A percentile compares a stretch with the other conserved stretches of the same genome.
Evolutionary conservation across 2,888 invertebrate genomes (phyloP).

Genomic region (Acrocyrtus sp.): DNA sequence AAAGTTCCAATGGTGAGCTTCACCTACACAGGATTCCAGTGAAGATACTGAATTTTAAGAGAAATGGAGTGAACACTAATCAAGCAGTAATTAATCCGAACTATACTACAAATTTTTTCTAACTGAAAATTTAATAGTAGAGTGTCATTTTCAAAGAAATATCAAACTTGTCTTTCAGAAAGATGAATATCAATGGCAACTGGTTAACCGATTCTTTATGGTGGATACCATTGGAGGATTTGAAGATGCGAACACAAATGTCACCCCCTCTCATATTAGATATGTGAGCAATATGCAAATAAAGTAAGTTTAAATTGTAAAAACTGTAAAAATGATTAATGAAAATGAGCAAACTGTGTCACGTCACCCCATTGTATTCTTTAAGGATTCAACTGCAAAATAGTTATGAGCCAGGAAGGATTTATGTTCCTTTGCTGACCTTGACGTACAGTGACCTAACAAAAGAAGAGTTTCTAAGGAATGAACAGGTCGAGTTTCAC

Average conservation of each 20-base stretch:
- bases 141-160: constrained; percentile 18
- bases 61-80: constrained; percentile 66
- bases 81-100: constrained; percentile 64
- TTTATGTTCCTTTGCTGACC: constrained; percentile 59
- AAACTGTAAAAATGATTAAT: neutral
- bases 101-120: no score
- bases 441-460: constrained; percentile 56
- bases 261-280: constrained; percentile 25
- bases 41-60: constrained; percentile 69
- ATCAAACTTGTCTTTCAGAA: constrained; percentile 66
- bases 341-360: no score
- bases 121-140: neutral
- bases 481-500: constrained; percentile 55
- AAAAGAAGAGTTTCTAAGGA: constrained; percentile 50
- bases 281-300: constrained; percentile 54
- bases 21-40: constrained; percentile 71
- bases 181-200: constrained; percentile 72
- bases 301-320: constrained; percentile 26
- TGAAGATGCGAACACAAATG: constrained; percentile 46
- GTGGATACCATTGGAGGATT: constrained; percentile 72
- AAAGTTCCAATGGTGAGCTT: constrained; percentile 65
- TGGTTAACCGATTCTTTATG: constrained; percentile 76
- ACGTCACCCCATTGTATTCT: neutral
- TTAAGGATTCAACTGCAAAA: constrained; percentile 60
- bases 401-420: constrained; percentile 56